Evolutionary conservation across 2,888 invertebrate species (phyloP).

Genomic region (Leistus spinibarbis): DNA sequence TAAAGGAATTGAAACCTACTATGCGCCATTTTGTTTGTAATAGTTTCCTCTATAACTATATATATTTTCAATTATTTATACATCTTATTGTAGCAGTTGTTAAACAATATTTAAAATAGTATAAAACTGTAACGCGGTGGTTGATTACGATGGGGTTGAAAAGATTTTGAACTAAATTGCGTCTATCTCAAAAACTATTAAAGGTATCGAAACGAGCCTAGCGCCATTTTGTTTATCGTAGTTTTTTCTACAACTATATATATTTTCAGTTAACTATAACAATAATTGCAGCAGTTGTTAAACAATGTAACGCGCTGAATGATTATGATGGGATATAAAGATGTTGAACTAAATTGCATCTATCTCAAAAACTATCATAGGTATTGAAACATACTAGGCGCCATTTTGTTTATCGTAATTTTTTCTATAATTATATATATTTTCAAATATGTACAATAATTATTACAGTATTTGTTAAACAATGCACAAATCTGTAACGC

Average conservation of each 20-base stretch:
- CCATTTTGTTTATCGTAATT: not conserved
- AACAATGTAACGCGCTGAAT: not conserved
- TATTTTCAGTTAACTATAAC: not conserved
- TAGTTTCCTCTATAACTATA: too few species aligned
- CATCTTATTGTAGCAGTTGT: too few species aligned
- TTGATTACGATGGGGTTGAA: too few species aligned
- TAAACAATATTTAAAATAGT: too few species aligned
- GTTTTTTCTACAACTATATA: not conserved
- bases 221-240: not conserved
- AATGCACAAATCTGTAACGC: not conserved
- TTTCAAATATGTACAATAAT: not conserved
- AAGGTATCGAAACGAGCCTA: not conserved
- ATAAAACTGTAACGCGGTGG: too few species aligned
- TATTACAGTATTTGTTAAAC: not conserved
- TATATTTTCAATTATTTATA: too few species aligned
- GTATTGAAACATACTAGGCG: not conserved
- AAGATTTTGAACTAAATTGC: too few species aligned
- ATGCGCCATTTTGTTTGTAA: too few species aligned
- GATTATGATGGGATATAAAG: not conserved
- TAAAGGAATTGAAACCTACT: not conserved
- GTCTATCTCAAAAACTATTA: not conserved
- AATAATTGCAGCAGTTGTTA: not conserved
- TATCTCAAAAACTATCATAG: too few species aligned
- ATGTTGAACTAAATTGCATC: not conserved
- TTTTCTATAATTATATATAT: not conserved